These are phyloP conservation scores for Cololabis saira DNA, from an alignment of 2,113 vertebrate species.

Conservation along the genomic window DNA sequence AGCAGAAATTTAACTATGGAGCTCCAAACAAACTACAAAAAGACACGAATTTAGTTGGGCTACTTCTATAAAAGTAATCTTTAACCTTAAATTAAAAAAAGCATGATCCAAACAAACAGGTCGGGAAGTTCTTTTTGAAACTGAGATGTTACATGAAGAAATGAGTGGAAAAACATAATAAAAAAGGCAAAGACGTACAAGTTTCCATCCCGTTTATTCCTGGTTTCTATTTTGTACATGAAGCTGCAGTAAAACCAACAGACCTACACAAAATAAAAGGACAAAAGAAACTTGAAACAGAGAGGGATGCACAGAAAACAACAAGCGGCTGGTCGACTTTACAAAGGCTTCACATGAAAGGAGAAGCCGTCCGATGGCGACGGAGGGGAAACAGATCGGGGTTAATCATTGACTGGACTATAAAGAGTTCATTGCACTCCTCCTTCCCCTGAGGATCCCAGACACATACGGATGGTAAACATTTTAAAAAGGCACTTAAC, in stretches of 20 bases:
- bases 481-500: conserved; percentile 76
- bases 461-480: conserved; percentile 62
- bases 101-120: no score
- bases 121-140: no score
- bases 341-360: conserved; percentile 53
- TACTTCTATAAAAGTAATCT: no score
- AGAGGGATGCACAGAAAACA: conserved; percentile 23
- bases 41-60: no score
- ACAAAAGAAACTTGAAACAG: conserved; percentile 13
- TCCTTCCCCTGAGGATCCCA: conserved; percentile 70
- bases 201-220: conserved; percentile 67
- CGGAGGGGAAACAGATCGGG: conserved; percentile 45
- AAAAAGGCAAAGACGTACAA: conserved; percentile 1
- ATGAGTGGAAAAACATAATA: background rate
- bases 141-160: no score
- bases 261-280: conserved; percentile 25
- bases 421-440: conserved; percentile 55
- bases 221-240: conserved; percentile 61
- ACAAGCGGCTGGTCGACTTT: conserved; percentile 12
- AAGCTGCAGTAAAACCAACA: conserved; percentile 64
- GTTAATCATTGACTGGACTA: conserved; percentile 52
- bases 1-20: no score
- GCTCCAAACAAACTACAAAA: no score
- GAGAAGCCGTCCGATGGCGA: conserved; percentile 41
- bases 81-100: no score